phyloP scores from a whole-genome alignment of 2,113 vertebrate genomes.

The Mohoua ochrocephala region DNA sequence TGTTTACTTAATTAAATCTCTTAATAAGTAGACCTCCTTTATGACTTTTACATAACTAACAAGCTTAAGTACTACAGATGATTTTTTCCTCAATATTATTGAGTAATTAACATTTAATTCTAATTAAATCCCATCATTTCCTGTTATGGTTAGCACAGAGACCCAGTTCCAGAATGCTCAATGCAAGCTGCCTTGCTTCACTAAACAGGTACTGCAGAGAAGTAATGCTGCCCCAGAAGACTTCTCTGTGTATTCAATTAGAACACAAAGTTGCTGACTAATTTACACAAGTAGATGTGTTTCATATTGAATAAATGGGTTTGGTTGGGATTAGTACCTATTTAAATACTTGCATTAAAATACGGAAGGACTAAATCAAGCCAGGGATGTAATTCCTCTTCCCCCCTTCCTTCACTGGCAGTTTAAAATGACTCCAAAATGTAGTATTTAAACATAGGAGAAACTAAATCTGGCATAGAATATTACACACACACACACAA shows the following conservation, averaged over 20 bases:
- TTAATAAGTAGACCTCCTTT: slow-evolving; percentile 28
- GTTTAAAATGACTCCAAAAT: neutral
- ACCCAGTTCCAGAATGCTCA: neutral
- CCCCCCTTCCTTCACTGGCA: neutral
- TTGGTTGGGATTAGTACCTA: neutral
- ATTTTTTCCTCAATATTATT: slow-evolving; percentile 52
- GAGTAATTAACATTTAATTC: slow-evolving; percentile 52
- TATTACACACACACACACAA: neutral
- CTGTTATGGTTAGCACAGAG: neutral
- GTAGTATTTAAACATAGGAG: neutral
- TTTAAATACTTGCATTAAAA: neutral
- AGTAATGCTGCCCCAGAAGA: neutral
- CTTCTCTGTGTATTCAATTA: neutral
- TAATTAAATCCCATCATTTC: slow-evolving; percentile 22
- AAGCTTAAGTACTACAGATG: neutral
- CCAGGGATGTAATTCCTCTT: neutral
- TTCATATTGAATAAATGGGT: neutral
- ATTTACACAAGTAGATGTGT: neutral
- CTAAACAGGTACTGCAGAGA: neutral
- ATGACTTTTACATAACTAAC: slow-evolving; percentile 29
- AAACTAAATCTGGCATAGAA: neutral
- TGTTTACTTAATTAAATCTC: slow-evolving; percentile 42
- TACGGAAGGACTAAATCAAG: neutral
- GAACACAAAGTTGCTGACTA: neutral
- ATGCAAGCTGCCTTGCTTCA: neutral